Conservation (phyloP, 2,113 vertebrate genomes). For the Henicopernis longicauda region DNA sequence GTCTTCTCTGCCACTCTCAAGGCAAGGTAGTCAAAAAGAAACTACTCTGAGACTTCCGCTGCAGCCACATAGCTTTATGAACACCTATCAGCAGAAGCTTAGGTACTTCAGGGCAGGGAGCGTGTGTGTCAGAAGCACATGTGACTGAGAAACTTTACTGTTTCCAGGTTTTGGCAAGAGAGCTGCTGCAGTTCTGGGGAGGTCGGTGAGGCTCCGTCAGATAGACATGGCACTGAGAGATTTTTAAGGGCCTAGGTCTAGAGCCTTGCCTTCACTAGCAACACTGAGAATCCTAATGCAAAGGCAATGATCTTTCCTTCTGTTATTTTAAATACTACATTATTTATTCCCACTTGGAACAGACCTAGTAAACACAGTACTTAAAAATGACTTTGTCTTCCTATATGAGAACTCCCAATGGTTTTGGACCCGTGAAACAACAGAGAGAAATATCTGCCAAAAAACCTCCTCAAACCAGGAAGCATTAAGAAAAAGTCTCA, state of each 20-base stretch:
- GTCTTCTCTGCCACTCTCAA: not conserved
- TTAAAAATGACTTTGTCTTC: not conserved
- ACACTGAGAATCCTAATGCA: not conserved
- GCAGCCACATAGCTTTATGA: not conserved
- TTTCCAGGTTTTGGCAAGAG: not conserved
- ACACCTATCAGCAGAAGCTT: not conserved
- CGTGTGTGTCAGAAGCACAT: not conserved
- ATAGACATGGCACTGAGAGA: not conserved
- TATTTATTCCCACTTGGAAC: conserved; percentile 2
- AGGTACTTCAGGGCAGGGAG: not conserved
- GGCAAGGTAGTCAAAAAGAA: not conserved
- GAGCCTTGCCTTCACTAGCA: not conserved
- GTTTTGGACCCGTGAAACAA: not conserved
- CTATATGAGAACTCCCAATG: not conserved
- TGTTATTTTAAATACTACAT: not conserved
- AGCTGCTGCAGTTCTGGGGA: not conserved
- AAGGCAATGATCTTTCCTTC: not conserved
- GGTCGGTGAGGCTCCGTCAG: not conserved
- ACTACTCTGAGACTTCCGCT: not conserved
- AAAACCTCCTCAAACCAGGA: conserved; percentile 1
- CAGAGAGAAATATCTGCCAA: not conserved
- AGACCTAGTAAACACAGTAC: not conserved
- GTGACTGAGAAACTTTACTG: not conserved
- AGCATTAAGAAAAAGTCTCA: conserved; percentile 11
- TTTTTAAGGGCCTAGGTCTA: not conserved